Evolutionary conservation across 2,113 vertebrate species (phyloP), one percentile per base, ranked within the genome.

Genomic region (Neodon shergylaensis): DNA sequence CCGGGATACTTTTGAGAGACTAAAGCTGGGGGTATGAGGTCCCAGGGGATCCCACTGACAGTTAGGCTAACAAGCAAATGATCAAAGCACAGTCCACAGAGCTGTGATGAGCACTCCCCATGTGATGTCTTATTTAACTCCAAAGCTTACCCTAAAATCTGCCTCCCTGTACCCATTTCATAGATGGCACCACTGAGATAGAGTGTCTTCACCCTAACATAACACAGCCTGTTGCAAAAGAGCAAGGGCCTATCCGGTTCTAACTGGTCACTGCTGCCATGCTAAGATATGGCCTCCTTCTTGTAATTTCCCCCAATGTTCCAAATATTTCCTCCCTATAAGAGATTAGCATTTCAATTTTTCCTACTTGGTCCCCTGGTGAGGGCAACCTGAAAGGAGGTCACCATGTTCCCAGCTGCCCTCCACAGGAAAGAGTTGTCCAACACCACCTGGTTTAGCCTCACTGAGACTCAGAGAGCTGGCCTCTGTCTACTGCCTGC

Each of bases 341-440:
- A 91, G 66, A 84, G 77, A 85, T 19, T 92, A 82, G 77, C 70
- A 77, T 93, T 84, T 92, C 54, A 17, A 58, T 74, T 82, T 88
- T 87, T 91, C 36, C 58, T 77, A 73, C 63, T 52, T 68, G 68
- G 81, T 84, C 54, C 44, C 74, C 77, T n/a, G 52, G 54, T 58
- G 21, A 93, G 61, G 66, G n/a, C 42, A 31, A n/a, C 19, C 33
- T n/a, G 24, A 0, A 83, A 82, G 68, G 86, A 42, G 24, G 73
- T 47, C 79, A 63, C 78, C 36, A 13, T 7, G 42, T 72, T 86
- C 76, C 26, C 13, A 11, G 61, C 68, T 0, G 0, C 1, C 65
- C 49, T 78, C 76, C 31, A 1, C 0, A 33, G 14, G 49, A 61
- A 49, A 87, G 44, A 33, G 19, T 3, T 36, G 70, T 70, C 89